Evolutionary conservation across 92 coral and sea anemone genomes (phyloP).

Genomic region (Paragorgia papillata): DNA sequence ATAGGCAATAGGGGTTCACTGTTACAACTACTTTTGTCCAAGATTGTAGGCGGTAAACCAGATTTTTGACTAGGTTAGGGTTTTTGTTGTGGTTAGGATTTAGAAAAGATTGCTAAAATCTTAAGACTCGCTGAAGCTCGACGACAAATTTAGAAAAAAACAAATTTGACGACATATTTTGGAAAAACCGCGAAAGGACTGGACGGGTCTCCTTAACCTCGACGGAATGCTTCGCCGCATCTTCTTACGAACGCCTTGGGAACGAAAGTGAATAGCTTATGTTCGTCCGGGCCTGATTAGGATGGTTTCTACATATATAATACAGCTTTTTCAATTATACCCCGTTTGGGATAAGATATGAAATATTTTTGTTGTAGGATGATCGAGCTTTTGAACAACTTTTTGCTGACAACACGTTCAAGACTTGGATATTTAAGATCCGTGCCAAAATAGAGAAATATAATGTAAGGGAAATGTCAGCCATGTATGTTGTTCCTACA

Average conservation of each 20-base stretch:
- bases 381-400: conserved; percentile 80
- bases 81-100: too few relatives aligned
- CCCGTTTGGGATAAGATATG: neutral
- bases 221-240: conserved; percentile 1
- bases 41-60: too few relatives aligned
- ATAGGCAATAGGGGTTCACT: too few relatives aligned
- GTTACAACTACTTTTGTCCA: too few relatives aligned
- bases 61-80: too few relatives aligned
- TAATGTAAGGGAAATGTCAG: conserved; percentile 64
- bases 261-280: neutral
- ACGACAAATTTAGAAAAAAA: too few relatives aligned
- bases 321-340: too few relatives aligned
- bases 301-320: too few relatives aligned
- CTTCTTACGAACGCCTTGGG: neutral
- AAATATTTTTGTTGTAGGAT: conserved; percentile 51
- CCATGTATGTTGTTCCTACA: neutral
- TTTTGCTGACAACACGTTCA: conserved; percentile 69
- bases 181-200: too few relatives aligned
- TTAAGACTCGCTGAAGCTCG: too few relatives aligned
- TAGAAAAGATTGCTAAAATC: too few relatives aligned
- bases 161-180: too few relatives aligned
- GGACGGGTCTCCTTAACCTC: neutral
- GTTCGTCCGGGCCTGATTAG: neutral
- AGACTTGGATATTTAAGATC: conserved; percentile 71
- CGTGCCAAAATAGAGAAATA: conserved; percentile 90